Evolutionary conservation across 2,797 vertebrate genomes (phyloP).

Genomic region (Poecilia wingei): DNA sequence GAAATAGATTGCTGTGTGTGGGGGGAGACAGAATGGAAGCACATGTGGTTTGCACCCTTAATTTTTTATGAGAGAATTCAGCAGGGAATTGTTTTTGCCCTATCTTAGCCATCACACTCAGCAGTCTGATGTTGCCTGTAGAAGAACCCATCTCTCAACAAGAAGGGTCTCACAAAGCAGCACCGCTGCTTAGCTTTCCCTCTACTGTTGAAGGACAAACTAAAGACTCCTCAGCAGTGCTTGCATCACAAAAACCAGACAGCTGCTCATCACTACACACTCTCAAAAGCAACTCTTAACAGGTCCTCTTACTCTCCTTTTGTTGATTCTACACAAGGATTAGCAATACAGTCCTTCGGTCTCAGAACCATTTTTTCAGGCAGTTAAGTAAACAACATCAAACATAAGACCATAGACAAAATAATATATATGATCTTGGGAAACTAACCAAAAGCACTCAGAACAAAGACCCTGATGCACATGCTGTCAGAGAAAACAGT

Average conservation of each 20-base stretch:
- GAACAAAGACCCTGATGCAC: background rate
- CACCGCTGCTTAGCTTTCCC: slow-evolving; percentile 50
- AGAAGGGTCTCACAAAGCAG: slow-evolving; percentile 30
- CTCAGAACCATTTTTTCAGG: background rate
- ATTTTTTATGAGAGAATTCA: slow-evolving; percentile 35
- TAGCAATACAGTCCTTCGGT: slow-evolving; percentile 23
- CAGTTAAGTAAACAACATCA: background rate
- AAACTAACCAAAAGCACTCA: background rate
- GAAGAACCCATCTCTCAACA: slow-evolving; percentile 53
- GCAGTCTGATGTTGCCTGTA: slow-evolving; percentile 24
- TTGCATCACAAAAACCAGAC: slow-evolving; percentile 27
- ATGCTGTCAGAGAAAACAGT: background rate
- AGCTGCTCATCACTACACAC: slow-evolving; percentile 57
- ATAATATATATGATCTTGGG: background rate
- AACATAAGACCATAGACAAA: background rate
- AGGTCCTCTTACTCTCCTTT: slow-evolving; percentile 40
- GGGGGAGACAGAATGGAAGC: slow-evolving; percentile 14
- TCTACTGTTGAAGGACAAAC: slow-evolving; percentile 58
- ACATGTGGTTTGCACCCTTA: slow-evolving; percentile 38
- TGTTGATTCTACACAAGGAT: slow-evolving; percentile 39
- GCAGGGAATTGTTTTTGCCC: slow-evolving; percentile 17
- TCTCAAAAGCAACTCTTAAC: slow-evolving; percentile 41
- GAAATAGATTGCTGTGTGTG: slow-evolving; percentile 40
- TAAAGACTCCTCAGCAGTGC: slow-evolving; percentile 36
- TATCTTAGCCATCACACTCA: slow-evolving; percentile 43